phyloP scores from a whole-genome alignment of 2,888 invertebrate species.

The Corbicula japonica region DNA sequence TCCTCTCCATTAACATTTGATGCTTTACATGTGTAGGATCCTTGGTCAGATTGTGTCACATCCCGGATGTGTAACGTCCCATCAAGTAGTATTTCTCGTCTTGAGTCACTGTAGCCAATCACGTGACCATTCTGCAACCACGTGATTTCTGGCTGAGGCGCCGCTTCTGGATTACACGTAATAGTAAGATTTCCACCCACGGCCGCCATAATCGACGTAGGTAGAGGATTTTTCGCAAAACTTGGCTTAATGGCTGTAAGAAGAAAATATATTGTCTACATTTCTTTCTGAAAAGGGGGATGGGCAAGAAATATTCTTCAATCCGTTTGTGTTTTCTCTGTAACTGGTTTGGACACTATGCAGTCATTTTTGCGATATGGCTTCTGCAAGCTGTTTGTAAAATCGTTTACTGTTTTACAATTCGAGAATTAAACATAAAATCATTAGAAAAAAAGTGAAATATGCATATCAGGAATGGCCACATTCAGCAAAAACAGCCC shows the following conservation, averaged over 20 bases:
- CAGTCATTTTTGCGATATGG: too few species aligned
- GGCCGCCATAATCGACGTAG: slow-evolving; percentile 94
- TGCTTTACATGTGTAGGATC: slow-evolving; percentile 80
- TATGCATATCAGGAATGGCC: neutral
- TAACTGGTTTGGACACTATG: too few species aligned
- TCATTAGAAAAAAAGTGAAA: too few species aligned
- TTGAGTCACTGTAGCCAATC: slow-evolving; percentile 21
- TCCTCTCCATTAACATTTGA: slow-evolving; percentile 72
- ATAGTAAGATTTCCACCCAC: slow-evolving; percentile 97
- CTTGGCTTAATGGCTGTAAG: slow-evolving; percentile 90
- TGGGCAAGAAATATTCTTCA: too few species aligned
- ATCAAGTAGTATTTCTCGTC: slow-evolving; percentile 77
- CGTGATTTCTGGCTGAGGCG: slow-evolving; percentile 92
- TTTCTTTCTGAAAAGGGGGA: too few species aligned
- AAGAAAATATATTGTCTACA: too few species aligned
- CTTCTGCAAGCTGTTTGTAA: too few species aligned
- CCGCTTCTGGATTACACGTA: slow-evolving; percentile 96
- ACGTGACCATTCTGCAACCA: slow-evolving; percentile 94
- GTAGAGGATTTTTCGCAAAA: slow-evolving; percentile 95
- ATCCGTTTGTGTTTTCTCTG: too few species aligned
- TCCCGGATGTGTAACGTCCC: slow-evolving; percentile 94
- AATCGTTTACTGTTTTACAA: too few species aligned
- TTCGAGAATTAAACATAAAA: too few species aligned
- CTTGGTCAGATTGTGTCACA: slow-evolving; percentile 74
- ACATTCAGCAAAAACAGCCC: neutral